Evolutionary conservation across 2,888 invertebrate genomes (phyloP).

Genomic region (Trimorus sp.): DNA sequence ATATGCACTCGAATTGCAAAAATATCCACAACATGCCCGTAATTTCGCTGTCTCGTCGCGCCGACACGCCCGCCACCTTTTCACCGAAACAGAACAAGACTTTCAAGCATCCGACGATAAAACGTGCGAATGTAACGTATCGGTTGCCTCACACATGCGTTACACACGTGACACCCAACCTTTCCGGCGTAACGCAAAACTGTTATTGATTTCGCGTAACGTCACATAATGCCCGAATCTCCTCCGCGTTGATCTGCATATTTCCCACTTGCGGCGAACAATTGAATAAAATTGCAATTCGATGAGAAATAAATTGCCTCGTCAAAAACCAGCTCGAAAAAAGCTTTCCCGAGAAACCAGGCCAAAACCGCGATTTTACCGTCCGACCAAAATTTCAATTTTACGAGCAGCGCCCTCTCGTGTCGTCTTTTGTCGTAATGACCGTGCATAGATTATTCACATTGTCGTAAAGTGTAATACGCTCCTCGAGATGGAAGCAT

Average conservation of each 20-base stretch:
- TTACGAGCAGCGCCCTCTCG: conserved; percentile 43
- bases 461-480: conserved; percentile 47
- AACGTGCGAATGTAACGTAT: no score
- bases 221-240: no score
- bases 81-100: no score
- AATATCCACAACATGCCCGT: no score
- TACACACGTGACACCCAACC: not conserved
- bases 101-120: no score
- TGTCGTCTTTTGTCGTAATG: conserved; percentile 43
- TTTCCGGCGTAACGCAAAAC: no score
- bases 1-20: no score
- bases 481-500: conserved; percentile 11
- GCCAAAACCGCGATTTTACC: conserved; percentile 21
- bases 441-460: conserved; percentile 50
- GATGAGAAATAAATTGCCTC: no score
- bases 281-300: conserved; percentile 21
- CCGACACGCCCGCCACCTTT: not conserved
- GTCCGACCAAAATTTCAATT: conserved; percentile 35
- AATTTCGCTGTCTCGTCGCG: not conserved
- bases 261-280: no score
- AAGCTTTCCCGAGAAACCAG: conserved; percentile 17
- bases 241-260: no score
- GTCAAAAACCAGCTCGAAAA: not conserved
- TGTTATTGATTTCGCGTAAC: no score
- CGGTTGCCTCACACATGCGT: no score